These are phyloP conservation scores for Bambusicola thoracicus DNA, from an alignment of 2,113 vertebrate genomes.

Conservation along the genomic window DNA sequence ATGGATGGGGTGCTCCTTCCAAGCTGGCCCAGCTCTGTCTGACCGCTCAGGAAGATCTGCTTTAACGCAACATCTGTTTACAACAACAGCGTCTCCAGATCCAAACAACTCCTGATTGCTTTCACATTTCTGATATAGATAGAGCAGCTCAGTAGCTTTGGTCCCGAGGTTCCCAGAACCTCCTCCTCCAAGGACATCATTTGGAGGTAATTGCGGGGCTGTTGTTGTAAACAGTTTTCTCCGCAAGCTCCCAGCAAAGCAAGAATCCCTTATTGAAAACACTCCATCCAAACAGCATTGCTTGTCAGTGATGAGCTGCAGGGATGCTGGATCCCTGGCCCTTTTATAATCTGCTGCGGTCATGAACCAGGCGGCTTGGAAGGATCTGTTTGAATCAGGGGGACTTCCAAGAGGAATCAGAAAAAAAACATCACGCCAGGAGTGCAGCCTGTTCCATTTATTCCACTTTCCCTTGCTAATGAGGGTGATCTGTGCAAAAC, in stretches of 20 bases:
- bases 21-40: background rate
- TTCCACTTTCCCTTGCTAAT: conserved; percentile 40
- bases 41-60: background rate
- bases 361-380: background rate
- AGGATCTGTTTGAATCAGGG: background rate
- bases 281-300: background rate
- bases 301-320: conserved; percentile 10
- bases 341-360: background rate
- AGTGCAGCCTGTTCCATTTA: conserved; percentile 13
- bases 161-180: background rate
- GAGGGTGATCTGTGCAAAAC: conserved; percentile 46
- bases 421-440: background rate
- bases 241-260: background rate
- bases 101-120: conserved; percentile 16
- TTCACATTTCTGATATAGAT: background rate
- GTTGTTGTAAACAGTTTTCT: background rate
- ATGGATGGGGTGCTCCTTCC: background rate
- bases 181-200: background rate
- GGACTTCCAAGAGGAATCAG: background rate
- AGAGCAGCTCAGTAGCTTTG: background rate
- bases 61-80: background rate
- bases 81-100: background rate
- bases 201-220: background rate
- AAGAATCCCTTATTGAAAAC: conserved; percentile 37
- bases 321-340: background rate